phyloP scores from a whole-genome alignment of 1,140 invertebrate genomes.

The Limonius californicus region DNA sequence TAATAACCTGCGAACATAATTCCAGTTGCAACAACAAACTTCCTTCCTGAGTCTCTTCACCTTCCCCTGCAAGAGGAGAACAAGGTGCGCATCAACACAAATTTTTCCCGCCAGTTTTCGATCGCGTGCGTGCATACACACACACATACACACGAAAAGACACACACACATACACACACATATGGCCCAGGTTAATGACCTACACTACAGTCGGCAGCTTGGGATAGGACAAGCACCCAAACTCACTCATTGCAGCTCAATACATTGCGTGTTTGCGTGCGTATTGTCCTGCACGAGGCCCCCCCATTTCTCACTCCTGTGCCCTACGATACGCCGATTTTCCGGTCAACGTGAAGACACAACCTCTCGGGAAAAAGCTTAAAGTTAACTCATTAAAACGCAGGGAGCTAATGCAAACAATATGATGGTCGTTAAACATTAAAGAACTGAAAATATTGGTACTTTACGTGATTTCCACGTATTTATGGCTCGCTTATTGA shows the following conservation, averaged over 20 bases:
- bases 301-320: neutral
- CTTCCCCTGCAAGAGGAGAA: conserved; percentile 3
- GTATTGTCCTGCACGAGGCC: conserved; percentile 14
- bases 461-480: neutral
- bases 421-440: conserved; percentile 9
- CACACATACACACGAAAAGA: conserved; percentile 18
- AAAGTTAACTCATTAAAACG: conserved; percentile 13
- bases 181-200: conserved; percentile 37
- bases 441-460: conserved; percentile 1
- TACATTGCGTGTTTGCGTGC: conserved; percentile 21
- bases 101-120: conserved; percentile 36
- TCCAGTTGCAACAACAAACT: conserved; percentile 21
- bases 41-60: conserved; percentile 16
- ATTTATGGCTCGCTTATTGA: conserved; percentile 6
- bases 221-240: conserved; percentile 37
- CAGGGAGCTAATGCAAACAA: conserved; percentile 3
- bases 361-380: neutral
- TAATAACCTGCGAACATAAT: neutral
- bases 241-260: conserved; percentile 28
- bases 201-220: conserved; percentile 33
- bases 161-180: conserved; percentile 27
- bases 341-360: conserved; percentile 3
- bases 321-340: neutral
- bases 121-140: conserved; percentile 32
- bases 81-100: neutral